phyloP scores from a whole-genome alignment of 2,888 invertebrate species.

The Drosophila hamatofila region DNA sequence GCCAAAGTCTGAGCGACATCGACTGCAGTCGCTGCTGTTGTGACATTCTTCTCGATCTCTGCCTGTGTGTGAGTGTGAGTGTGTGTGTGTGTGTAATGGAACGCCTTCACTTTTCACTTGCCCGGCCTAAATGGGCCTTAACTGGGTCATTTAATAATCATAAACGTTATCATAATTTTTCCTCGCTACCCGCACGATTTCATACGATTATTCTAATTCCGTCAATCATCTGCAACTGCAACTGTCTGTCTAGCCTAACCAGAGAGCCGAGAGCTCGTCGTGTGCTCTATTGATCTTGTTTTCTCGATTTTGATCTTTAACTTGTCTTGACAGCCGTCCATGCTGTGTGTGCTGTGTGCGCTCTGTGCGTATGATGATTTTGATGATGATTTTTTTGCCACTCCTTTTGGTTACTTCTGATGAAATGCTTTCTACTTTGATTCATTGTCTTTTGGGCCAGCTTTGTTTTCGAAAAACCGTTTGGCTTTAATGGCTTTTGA shows the following conservation, averaged over 20 bases:
- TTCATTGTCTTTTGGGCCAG: conserved; percentile 58
- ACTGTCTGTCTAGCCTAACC: conserved; percentile 45
- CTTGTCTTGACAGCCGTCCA: conserved; percentile 65
- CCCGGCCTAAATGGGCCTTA: conserved; percentile 53
- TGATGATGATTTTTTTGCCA: conserved; percentile 74
- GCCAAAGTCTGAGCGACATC: conserved; percentile 70
- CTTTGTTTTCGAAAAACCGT: conserved; percentile 62
- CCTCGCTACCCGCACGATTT: conserved; percentile 63
- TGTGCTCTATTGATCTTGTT: conserved; percentile 74
- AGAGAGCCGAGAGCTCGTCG: conserved; percentile 35
- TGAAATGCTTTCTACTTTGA: conserved; percentile 81
- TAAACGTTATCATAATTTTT: conserved; percentile 23
- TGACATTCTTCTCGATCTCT: conserved; percentile 70
- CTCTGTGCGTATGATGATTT: conserved; percentile 13
- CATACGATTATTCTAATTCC: conserved; percentile 79
- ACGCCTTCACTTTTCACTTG: conserved; percentile 78
- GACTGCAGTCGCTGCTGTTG: conserved; percentile 34
- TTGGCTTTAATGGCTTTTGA: conserved; percentile 82
- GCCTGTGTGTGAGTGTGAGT: neutral
- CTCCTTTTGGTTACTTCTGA: conserved; percentile 73
- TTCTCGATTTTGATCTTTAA: conserved; percentile 80
- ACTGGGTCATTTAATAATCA: conserved; percentile 83
- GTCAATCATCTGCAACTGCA: conserved; percentile 80
- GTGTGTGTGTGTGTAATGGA: conserved; percentile 3
- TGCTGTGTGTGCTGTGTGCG: conserved; percentile 37